Conservation (phyloP, 2,113 vertebrate genomes). For the Tragelaphus imberbis region DNA sequence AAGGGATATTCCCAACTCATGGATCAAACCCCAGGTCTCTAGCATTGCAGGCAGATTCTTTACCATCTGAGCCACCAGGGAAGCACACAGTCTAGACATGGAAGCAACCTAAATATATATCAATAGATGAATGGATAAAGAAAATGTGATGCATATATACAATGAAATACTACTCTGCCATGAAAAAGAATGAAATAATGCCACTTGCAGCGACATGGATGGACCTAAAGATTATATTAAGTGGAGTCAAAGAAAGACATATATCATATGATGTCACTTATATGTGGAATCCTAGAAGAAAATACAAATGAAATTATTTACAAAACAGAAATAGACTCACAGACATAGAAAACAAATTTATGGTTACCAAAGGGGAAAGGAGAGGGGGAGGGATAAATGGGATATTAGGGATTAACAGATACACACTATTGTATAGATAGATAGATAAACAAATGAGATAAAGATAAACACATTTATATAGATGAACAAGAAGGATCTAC, state of each 20-base stretch:
- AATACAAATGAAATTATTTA: neutral
- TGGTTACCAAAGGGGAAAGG: neutral
- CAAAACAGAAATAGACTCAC: neutral
- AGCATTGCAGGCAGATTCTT: neutral
- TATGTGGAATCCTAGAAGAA: neutral
- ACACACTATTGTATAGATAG: neutral
- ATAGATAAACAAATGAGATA: too few species aligned
- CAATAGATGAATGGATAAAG: neutral
- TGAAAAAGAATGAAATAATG: neutral
- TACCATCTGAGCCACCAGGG: neutral
- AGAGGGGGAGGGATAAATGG: neutral
- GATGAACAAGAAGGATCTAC: neutral
- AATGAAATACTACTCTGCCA: neutral
- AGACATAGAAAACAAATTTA: neutral
- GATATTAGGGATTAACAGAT: neutral
- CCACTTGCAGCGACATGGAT: neutral
- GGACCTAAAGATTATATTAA: neutral
- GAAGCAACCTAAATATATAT: neutral
- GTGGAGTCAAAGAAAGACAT: neutral
- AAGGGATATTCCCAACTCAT: neutral
- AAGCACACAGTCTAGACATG: neutral
- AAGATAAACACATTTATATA: neutral
- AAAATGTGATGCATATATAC: too few species aligned
- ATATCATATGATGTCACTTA: neutral
- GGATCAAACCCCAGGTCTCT: neutral